These are phyloP conservation scores for Pyxicephalus adspersus DNA, from an alignment of 2,113 vertebrate species.

Conservation along the genomic window DNA sequence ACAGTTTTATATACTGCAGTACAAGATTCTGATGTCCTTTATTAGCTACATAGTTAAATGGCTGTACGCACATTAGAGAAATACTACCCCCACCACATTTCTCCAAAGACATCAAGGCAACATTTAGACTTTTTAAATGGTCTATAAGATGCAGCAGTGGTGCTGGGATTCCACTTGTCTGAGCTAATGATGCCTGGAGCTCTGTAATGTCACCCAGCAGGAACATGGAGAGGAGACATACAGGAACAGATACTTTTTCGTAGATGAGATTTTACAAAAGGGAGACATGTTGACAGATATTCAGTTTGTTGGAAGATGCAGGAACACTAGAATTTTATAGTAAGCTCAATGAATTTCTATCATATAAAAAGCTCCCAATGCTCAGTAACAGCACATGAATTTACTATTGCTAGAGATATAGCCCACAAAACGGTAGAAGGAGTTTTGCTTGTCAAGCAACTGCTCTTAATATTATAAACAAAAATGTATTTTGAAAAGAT, in stretches of 20 bases:
- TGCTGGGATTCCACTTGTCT: constrained; percentile 45
- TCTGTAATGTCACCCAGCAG: constrained; percentile 51
- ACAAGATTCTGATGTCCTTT: constrained; percentile 2
- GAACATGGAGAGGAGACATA: not conserved
- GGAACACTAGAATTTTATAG: constrained; percentile 26
- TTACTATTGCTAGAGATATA: not conserved
- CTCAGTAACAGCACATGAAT: constrained; percentile 8
- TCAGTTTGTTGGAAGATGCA: constrained; percentile 29
- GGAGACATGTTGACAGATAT: constrained; percentile 28
- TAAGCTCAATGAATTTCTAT: constrained; percentile 18
- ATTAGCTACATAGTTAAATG: constrained; percentile 29
- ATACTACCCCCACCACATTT: not conserved
- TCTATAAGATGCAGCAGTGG: constrained; percentile 46
- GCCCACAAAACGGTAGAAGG: constrained; percentile 22
- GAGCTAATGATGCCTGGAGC: constrained; percentile 53
- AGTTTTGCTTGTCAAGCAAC: not conserved
- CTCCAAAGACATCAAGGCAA: constrained; percentile 39
- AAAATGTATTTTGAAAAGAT: too few species aligned
- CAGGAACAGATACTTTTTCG: constrained; percentile 12
- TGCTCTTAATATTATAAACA: constrained; percentile 4
- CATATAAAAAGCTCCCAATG: constrained; percentile 31
- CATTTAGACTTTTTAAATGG: constrained; percentile 56
- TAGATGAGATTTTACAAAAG: not conserved
- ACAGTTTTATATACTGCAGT: not conserved
- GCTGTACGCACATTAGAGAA: constrained; percentile 26